These are phyloP conservation scores for Tenthredo scrophulariae DNA, from an alignment of 2,888 invertebrate genomes.

Conservation along the genomic window DNA sequence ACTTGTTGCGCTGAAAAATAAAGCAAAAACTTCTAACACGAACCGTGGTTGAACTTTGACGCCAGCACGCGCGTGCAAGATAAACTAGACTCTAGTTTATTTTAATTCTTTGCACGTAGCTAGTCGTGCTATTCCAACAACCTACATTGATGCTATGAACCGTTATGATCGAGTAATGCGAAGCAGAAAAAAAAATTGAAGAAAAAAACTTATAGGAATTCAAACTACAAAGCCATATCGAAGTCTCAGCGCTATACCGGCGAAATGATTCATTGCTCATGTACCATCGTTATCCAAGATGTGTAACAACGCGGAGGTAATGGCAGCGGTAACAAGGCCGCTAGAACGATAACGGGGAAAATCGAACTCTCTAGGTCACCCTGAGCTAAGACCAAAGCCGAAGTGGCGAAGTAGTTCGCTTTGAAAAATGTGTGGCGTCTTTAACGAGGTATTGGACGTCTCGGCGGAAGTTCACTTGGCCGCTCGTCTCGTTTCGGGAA, in stretches of 20 bases:
- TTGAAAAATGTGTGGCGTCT: constrained; percentile 43
- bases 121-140: neutral
- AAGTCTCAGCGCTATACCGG: neutral
- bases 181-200: neutral
- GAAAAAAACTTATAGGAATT: neutral
- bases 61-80: constrained; percentile 30
- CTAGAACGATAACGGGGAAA: constrained; percentile 26
- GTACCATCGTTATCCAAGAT: constrained; percentile 35
- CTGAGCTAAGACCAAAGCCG: neutral
- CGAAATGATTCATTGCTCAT: constrained; percentile 42
- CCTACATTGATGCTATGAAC: neutral
- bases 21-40: constrained; percentile 49
- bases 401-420: constrained; percentile 15
- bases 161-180: neutral
- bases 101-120: constrained; percentile 20
- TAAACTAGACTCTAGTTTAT: neutral
- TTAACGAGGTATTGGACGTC: constrained; percentile 48
- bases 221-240: constrained; percentile 1
- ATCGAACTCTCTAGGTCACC: constrained; percentile 34
- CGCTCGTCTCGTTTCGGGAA: constrained; percentile 68
- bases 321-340: constrained; percentile 42
- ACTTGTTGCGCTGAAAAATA: constrained; percentile 52
- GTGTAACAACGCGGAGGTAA: constrained; percentile 38
- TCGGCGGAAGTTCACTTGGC: constrained; percentile 49
- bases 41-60: constrained; percentile 40